These are phyloP conservation scores for Myotis planiceps DNA, from an alignment of 2,797 vertebrate species.

Conservation along the genomic window DNA sequence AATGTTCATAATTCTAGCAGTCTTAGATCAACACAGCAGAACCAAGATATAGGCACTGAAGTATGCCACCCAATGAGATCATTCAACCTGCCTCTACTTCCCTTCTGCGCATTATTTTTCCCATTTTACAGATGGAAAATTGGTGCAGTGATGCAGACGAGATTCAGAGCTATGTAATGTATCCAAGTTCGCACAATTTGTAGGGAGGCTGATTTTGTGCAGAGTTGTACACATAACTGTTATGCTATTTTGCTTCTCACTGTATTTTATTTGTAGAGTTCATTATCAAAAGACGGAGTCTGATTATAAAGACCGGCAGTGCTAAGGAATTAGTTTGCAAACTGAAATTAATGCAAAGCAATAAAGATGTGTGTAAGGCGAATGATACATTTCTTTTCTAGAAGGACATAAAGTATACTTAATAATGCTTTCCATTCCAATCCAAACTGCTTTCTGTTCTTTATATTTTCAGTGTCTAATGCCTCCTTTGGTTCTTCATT, in stretches of 20 bases:
- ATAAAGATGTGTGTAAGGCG: neutral
- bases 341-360: neutral
- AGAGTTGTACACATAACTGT: neutral
- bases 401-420: neutral
- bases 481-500: neutral
- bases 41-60: neutral
- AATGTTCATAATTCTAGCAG: neutral
- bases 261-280: neutral
- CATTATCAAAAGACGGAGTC: neutral
- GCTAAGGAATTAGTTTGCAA: neutral
- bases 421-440: neutral
- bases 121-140: neutral
- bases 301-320: neutral
- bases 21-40: neutral
- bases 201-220: neutral
- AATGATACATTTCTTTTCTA: neutral
- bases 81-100: too few species aligned
- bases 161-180: neutral
- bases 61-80: neutral
- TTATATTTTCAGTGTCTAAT: neutral
- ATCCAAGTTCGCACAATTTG: neutral
- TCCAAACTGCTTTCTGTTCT: neutral
- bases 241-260: neutral
- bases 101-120: neutral
- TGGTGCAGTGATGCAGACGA: neutral